These are phyloP conservation scores for Lepisosteus oculatus DNA, from an alignment of 2,113 vertebrate genomes.

Conservation along the genomic window DNA sequence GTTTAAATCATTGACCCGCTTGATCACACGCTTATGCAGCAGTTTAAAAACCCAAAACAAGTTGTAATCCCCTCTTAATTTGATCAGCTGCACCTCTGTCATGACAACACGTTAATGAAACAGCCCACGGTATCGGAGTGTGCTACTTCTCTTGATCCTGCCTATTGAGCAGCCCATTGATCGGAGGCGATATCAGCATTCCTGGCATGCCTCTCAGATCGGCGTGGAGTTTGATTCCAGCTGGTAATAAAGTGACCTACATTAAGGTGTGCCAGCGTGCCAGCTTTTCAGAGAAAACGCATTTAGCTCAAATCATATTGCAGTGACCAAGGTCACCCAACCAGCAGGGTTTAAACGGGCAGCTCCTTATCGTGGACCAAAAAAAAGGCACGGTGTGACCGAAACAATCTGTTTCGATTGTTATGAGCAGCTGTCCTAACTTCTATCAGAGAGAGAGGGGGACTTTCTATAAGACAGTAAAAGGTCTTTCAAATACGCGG, in stretches of 20 bases:
- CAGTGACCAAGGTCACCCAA: slow-evolving; percentile 58
- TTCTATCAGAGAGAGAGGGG: slow-evolving; percentile 39
- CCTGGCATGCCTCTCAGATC: slow-evolving; percentile 56
- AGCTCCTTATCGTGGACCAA: slow-evolving; percentile 51
- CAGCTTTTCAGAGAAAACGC: slow-evolving; percentile 47
- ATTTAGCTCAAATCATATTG: slow-evolving; percentile 63
- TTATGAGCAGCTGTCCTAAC: slow-evolving; percentile 47
- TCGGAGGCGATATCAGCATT: slow-evolving; percentile 74
- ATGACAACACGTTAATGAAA: slow-evolving; percentile 52
- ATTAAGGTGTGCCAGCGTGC: slow-evolving; percentile 60
- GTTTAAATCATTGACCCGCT: slow-evolving; percentile 49
- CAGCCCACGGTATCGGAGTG: slow-evolving; percentile 50
- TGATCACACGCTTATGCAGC: slow-evolving; percentile 40
- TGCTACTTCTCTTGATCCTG: slow-evolving; percentile 65
- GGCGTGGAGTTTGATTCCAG: slow-evolving; percentile 66
- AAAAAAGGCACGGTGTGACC: slow-evolving; percentile 38
- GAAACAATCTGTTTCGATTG: slow-evolving; percentile 47
- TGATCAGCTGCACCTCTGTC: slow-evolving; percentile 61
- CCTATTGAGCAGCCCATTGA: slow-evolving; percentile 70
- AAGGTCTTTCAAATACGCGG: not conserved
- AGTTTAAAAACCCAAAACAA: slow-evolving; percentile 30
- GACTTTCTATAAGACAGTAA: slow-evolving; percentile 19
- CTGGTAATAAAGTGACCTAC: slow-evolving; percentile 77
- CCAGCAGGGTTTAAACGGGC: slow-evolving; percentile 49
- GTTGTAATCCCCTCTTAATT: slow-evolving; percentile 62